These are phyloP conservation scores for Xylota sylvarum DNA, from an alignment of 2,888 invertebrate species.

Conservation along the genomic window DNA sequence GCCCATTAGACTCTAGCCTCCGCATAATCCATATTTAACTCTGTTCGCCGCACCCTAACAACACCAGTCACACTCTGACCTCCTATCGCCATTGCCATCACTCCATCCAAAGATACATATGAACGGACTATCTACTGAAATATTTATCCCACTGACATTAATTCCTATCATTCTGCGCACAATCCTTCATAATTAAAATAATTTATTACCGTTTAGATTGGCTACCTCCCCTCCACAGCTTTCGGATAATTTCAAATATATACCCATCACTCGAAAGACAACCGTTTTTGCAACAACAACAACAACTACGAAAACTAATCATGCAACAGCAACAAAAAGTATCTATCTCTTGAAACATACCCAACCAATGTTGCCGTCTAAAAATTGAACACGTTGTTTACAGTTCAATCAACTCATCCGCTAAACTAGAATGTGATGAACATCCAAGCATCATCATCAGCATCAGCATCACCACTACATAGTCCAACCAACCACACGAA, in stretches of 20 bases:
- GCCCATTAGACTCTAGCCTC: conserved; percentile 12
- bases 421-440: conserved; percentile 57
- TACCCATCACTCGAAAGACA: conserved; percentile 24
- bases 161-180: conserved; percentile 66
- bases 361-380: conserved; percentile 37
- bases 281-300: conserved; percentile 31
- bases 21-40: conserved; percentile 27
- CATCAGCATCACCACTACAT: conserved; percentile 15
- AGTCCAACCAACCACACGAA: conserved; percentile 7
- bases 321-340: conserved; percentile 8
- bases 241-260: conserved; percentile 18
- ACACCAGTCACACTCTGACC: conserved; percentile 25
- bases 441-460: conserved; percentile 43
- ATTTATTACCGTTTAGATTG: conserved; percentile 70
- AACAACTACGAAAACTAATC: not conserved
- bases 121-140: conserved; percentile 27
- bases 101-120: too few species aligned
- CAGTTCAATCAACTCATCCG: conserved; percentile 74
- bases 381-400: conserved; percentile 72
- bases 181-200: conserved; percentile 73
- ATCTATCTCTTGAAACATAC: not conserved
- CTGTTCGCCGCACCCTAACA: conserved; percentile 35
- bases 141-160: conserved; percentile 64
- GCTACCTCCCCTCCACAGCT: not conserved
- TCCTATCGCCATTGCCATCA: conserved; percentile 5